Percentiles rank a stretch among this genome's conserved stretches.
Conservation (phyloP, 2,113 vertebrate genomes). For the Brachionichthys hirsutus region DNA sequence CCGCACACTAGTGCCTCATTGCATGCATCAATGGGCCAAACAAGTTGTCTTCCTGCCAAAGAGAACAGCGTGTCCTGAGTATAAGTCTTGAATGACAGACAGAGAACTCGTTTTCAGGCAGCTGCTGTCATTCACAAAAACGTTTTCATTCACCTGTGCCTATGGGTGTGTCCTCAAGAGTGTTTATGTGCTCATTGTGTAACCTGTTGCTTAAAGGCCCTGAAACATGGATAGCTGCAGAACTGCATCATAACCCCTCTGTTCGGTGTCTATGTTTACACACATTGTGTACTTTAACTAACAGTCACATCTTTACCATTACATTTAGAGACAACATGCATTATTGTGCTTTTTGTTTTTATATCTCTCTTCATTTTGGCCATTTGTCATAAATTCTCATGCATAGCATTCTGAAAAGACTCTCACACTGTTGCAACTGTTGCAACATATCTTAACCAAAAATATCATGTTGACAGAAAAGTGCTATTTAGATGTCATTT, state of each 20-base stretch:
- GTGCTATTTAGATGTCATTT: conserved; percentile 1
- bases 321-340: background rate
- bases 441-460: no score
- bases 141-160: conserved; percentile 50
- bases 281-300: background rate
- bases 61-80: conserved; percentile 16
- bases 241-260: background rate
- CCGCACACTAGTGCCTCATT: background rate
- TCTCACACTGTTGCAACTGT: no score
- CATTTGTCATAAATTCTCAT: no score
- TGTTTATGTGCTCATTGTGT: conserved; percentile 23
- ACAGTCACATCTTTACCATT: background rate
- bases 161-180: conserved; percentile 26
- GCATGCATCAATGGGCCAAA: no score
- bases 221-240: conserved; percentile 5
- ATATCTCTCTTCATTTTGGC: no score
- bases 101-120: conserved; percentile 28
- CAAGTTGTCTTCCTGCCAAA: conserved; percentile 6
- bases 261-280: background rate
- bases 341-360: background rate
- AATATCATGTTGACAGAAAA: background rate
- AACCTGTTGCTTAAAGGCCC: background rate
- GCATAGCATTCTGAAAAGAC: no score
- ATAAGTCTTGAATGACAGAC: conserved; percentile 43
- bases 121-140: conserved; percentile 64